Percentiles rank a stretch among this genome's conserved stretches.
phyloP scores from a whole-genome alignment of 2,888 invertebrate species.

The Phalangium opilio region DNA sequence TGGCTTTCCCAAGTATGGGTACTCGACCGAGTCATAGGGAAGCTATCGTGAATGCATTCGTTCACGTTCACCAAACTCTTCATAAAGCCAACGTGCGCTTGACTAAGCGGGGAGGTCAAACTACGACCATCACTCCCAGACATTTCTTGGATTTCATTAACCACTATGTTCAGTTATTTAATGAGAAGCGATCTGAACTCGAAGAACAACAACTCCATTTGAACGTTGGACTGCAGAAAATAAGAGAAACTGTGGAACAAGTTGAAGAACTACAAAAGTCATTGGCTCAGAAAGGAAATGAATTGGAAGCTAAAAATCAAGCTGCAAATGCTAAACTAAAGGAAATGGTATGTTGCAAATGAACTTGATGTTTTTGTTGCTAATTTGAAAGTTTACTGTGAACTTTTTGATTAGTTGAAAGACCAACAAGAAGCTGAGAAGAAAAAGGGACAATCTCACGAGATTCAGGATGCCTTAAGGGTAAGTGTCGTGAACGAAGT shows the following conservation, averaged over 20 bases:
- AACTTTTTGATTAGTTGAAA: slow-evolving; percentile 39
- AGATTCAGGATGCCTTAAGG: slow-evolving; percentile 67
- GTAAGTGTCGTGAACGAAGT: slow-evolving; percentile 10
- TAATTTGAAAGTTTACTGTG: slow-evolving; percentile 1
- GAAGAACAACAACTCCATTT: slow-evolving; percentile 98
- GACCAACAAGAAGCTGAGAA: slow-evolving; percentile 99
- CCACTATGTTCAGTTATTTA: slow-evolving; percentile 90
- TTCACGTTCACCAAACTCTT: slow-evolving; percentile 93
- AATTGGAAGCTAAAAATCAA: slow-evolving; percentile 85
- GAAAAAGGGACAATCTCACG: slow-evolving; percentile 94
- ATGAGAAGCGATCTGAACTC: slow-evolving; percentile 92
- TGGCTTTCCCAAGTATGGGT: slow-evolving; percentile 56
- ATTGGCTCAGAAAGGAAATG: slow-evolving; percentile 75
- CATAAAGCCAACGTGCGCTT: slow-evolving; percentile 84
- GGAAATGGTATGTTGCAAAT: slow-evolving; percentile 61
- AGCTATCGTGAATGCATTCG: slow-evolving; percentile 96
- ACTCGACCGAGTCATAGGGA: slow-evolving; percentile 66
- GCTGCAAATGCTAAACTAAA: slow-evolving; percentile 97
- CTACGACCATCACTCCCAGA: slow-evolving; percentile 93
- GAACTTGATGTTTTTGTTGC: background rate
- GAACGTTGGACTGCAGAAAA: slow-evolving; percentile 96
- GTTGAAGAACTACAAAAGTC: slow-evolving; percentile 99
- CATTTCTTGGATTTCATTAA: slow-evolving; percentile 98
- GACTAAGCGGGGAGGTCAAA: slow-evolving; percentile 78
- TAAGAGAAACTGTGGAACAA: slow-evolving; percentile 97